A percentile compares a stretch with the other conserved stretches of the same genome.
Conservation (phyloP, 2,888 invertebrate genomes). For the Chalcis sispes region DNA sequence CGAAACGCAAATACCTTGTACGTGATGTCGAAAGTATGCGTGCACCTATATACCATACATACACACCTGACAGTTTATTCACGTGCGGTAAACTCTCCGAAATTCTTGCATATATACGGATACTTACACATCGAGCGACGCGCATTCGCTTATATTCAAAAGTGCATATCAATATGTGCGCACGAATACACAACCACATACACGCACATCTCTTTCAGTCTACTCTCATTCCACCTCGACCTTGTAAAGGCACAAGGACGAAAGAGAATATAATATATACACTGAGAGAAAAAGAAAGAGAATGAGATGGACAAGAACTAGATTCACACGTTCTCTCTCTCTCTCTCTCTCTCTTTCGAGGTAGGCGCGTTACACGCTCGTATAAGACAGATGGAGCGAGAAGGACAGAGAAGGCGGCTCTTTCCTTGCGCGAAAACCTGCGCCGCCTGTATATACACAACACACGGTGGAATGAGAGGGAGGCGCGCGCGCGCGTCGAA, state of each 20-base stretch:
- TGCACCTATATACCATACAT: too few relatives aligned
- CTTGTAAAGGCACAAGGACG: background rate
- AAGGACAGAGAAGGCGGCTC: constrained; percentile 35
- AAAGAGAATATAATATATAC: too few relatives aligned
- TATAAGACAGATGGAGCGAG: constrained; percentile 39
- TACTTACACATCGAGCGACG: too few relatives aligned
- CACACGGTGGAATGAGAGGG: background rate
- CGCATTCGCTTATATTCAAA: too few relatives aligned
- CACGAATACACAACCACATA: background rate
- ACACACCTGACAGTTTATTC: too few relatives aligned
- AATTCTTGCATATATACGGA: too few relatives aligned
- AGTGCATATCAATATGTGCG: background rate
- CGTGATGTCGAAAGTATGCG: too few relatives aligned
- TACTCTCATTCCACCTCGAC: constrained; percentile 9
- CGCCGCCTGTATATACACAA: constrained; percentile 58
- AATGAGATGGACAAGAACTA: constrained; percentile 60
- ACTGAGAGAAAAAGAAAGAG: constrained; percentile 57
- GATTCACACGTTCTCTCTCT: background rate
- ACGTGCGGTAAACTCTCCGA: too few relatives aligned
- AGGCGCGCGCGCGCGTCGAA: constrained; percentile 65
- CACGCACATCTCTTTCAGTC: background rate
- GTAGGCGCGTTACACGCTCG: background rate
- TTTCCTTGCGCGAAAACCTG: constrained; percentile 62
- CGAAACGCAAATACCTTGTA: too few relatives aligned
- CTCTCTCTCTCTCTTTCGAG: background rate